Evolutionary conservation across 1,140 invertebrate genomes (phyloP), one percentile per base, ranked within the genome.

Genomic region (Dolichoris vasculosae): DNA sequence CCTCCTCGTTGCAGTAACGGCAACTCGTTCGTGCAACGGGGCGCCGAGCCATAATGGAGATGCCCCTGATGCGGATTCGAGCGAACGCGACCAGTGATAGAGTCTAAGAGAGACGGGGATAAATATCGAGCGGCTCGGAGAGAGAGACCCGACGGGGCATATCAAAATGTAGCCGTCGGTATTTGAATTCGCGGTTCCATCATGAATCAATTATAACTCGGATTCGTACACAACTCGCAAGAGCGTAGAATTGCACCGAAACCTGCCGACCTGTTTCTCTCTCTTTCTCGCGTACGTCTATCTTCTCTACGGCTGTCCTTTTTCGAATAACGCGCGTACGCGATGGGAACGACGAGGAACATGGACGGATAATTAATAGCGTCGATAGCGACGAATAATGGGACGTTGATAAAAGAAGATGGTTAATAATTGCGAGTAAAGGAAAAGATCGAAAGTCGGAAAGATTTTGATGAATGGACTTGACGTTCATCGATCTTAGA

Each of bases 201-300:
- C 90, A 90, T 92, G 90, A 91, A 91, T 91, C 91, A 92, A 91
- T 92, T 91, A 91, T 88, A 89, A 86, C 88, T 87, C 87, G 84
- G 90, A 90, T 91, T 91, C 89, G 88, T 90, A 92, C 88, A 91
- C 90, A 91, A 88, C 87, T 80, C 85, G 83, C 83, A 63, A 67
- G 40, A 77, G 59, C 35, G 13, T 15, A 32, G 46, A 59, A 87
- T 83, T 85, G 89, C 87, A 89, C 87, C 87, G 87, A 90, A 89
- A 89, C 87, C 88, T 84, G 79, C 38, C 35, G 35, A 40, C 67
- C 17, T 71, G 0, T n/a, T 1, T n/a, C 26, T 67, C 20, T 2
- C 46, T 26, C 26, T n/a, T 59, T 4, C n/a, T 20, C 8, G 0
- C 20, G n/a, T n/a, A n/a, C n/a, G n/a, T n/a, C n/a, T n/a, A n/a